phyloP scores from a whole-genome alignment of 2,797 vertebrate genomes.

The Betta splendens region DNA sequence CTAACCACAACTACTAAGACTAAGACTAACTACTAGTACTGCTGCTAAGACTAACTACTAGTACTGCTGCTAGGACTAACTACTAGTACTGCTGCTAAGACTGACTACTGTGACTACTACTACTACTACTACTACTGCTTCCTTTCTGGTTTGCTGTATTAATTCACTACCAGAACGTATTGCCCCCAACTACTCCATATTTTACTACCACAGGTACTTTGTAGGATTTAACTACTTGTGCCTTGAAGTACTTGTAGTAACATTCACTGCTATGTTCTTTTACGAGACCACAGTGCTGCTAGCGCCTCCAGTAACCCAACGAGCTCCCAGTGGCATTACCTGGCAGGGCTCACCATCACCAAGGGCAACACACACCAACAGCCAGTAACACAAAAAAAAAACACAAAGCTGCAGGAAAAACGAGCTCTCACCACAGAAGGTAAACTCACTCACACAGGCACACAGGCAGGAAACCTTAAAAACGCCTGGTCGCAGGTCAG shows the following conservation, averaged over 20 bases:
- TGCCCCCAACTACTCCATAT: too few relatives aligned
- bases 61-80: neutral
- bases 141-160: too few relatives aligned
- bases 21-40: too few relatives aligned
- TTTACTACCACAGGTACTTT: too few relatives aligned
- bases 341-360: constrained; percentile 31
- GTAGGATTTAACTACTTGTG: too few relatives aligned
- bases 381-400: constrained; percentile 75
- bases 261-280: too few relatives aligned
- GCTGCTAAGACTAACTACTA: too few relatives aligned
- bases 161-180: too few relatives aligned
- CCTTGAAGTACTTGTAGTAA: too few relatives aligned
- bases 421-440: constrained; percentile 55
- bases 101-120: neutral
- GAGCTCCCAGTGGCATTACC: constrained; percentile 67
- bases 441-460: constrained; percentile 36
- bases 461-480: constrained; percentile 44
- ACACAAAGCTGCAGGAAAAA: constrained; percentile 74
- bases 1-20: neutral
- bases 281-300: too few relatives aligned
- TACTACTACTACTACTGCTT: too few relatives aligned
- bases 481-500: constrained; percentile 53
- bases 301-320: neutral
- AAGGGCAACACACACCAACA: constrained; percentile 69
- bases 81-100: neutral